Conservation (phyloP, 2,113 vertebrate genomes). For the Pedetes capensis region DNA sequence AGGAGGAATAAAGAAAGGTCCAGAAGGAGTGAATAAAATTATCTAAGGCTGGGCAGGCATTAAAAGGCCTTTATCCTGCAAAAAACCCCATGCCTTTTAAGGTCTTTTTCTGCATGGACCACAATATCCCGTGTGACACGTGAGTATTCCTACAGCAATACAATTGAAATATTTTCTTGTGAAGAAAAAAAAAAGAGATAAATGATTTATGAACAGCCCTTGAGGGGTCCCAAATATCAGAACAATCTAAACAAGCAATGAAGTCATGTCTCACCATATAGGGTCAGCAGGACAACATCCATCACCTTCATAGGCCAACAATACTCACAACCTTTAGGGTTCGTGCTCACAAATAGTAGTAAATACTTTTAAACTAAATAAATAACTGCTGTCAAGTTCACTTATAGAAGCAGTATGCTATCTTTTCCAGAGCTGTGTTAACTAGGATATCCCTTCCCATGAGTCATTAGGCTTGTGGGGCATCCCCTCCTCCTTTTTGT, state of each 20-base stretch:
- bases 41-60: constrained; percentile 99
- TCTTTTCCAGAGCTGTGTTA: constrained; percentile 79
- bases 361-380: constrained; percentile 90
- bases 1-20: constrained; percentile 94
- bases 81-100: constrained; percentile 90
- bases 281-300: constrained; percentile 87
- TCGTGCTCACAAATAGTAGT: constrained; percentile 86
- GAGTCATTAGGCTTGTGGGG: neutral
- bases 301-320: constrained; percentile 88
- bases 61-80: constrained; percentile 95
- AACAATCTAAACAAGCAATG: constrained; percentile 91
- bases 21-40: constrained; percentile 98
- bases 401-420: constrained; percentile 84
- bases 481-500: neutral
- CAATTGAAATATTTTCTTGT: constrained; percentile 89
- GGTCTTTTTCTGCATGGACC: constrained; percentile 91
- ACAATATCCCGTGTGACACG: constrained; percentile 84
- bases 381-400: constrained; percentile 87
- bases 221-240: constrained; percentile 89
- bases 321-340: constrained; percentile 88
- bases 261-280: constrained; percentile 90
- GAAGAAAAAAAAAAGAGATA: constrained; percentile 83
- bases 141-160: constrained; percentile 86
- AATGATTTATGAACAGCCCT: constrained; percentile 92
- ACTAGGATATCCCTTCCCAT: constrained; percentile 61